These are phyloP conservation scores for Xiphophorus hellerii DNA, from an alignment of 2,113 vertebrate genomes.

Conservation along the genomic window DNA sequence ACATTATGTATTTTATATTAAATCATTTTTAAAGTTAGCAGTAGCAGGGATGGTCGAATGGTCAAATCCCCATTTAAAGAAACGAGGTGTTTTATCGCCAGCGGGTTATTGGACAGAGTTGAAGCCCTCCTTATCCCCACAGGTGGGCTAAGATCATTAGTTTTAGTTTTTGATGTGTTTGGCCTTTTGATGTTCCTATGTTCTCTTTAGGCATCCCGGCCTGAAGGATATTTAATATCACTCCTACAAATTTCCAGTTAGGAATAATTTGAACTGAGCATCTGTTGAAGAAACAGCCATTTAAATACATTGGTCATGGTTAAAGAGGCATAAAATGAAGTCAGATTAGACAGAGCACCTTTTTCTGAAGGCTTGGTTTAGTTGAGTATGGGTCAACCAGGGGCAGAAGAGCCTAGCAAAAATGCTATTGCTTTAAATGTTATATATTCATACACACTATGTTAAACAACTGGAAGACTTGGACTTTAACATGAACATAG, in stretches of 20 bases:
- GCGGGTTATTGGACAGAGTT: slow-evolving; percentile 74
- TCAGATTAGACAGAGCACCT: slow-evolving; percentile 82
- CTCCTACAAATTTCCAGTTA: slow-evolving; percentile 83
- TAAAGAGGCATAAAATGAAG: slow-evolving; percentile 87
- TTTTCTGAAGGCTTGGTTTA: slow-evolving; percentile 63
- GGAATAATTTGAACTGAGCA: slow-evolving; percentile 84
- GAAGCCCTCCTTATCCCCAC: slow-evolving; percentile 70
- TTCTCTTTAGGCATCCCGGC: slow-evolving; percentile 81
- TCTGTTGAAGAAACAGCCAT: slow-evolving; percentile 83
- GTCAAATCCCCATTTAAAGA: slow-evolving; percentile 79
- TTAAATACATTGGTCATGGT: slow-evolving; percentile 85
- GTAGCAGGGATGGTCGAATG: slow-evolving; percentile 51
- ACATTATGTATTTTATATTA: slow-evolving; percentile 68
- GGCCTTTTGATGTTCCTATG: slow-evolving; percentile 83
- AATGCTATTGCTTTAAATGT: slow-evolving; percentile 56
- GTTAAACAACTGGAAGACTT: too few species aligned
- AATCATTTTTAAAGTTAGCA: slow-evolving; percentile 69
- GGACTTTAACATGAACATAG: too few species aligned
- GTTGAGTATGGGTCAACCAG: slow-evolving; percentile 54
- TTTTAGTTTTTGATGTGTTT: slow-evolving; percentile 86
- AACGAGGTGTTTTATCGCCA: slow-evolving; percentile 67
- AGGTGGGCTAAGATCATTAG: slow-evolving; percentile 81
- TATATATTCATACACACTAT: too few species aligned
- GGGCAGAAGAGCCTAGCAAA: slow-evolving; percentile 53
- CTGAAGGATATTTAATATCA: slow-evolving; percentile 85